Base-by-base conservation (phyloP, 1,140 invertebrate species). In the Trachelipus rathkii region DNA sequence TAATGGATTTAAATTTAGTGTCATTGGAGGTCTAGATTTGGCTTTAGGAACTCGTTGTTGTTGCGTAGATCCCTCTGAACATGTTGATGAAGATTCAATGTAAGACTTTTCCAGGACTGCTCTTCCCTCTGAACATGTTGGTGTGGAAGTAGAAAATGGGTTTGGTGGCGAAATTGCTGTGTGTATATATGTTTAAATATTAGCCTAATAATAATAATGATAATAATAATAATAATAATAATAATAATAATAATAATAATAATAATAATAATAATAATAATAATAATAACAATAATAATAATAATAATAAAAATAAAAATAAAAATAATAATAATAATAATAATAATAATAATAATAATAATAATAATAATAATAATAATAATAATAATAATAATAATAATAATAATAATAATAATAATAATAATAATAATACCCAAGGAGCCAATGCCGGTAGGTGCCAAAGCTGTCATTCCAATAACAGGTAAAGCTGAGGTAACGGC, bases 221-320 rank as follows among this genome's bases (percentile, higher is more conserved):
- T 33, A 33, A 33, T 33, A n/a, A n/a, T 33, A 33, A 33, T 33
- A 33, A 33, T 33, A 33, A 33, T 33, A 33, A 33, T 33, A 33
- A 33, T 33, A 3, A 33, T 33, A 70, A 21, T 70, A 5, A 45
- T 76, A 10, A 76, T 76, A 74, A 73, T 72, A 13, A 24, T 44
- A 73, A 33, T 60, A 60, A 33, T 33, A 33, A 33, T 33, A 33
- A 33, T 33, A 33, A 33, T 33, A n/a, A n/a, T 33, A 33, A 33
- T 33, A 33, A 33, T 33, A 33, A 33, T 33, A 33, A 33, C 6
- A 33, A 33, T 33, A 3, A 33, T 33, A 70, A 21, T 70, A 5
- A 45, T 76, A 10, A 76, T 76, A 74, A 73, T 72, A 13, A 24
- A n/a, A 73, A 33, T 60, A 60, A n/a, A n/a, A 33, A 33, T 33